Percentiles rank a stretch among this genome's conserved stretches.
Evolutionary conservation across 2,797 vertebrate species (phyloP).

Genomic region (Microctenopoma stevenorrisi): DNA sequence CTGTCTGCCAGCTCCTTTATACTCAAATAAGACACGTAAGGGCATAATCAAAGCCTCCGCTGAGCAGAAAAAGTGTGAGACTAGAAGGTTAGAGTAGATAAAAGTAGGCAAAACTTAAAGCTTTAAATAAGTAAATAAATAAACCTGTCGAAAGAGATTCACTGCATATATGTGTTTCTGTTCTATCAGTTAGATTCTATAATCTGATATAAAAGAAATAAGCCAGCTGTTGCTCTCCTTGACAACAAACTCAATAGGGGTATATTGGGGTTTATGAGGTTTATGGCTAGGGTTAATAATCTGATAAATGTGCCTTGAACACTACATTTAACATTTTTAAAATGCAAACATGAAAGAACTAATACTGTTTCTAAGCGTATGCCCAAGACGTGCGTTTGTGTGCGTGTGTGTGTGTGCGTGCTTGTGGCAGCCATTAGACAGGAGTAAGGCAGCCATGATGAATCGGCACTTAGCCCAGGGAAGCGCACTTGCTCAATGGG

Average conservation of each 20-base stretch:
- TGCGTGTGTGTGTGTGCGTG: slow-evolving; percentile 35
- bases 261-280: slow-evolving; percentile 46
- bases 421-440: slow-evolving; percentile 77
- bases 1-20: slow-evolving; percentile 64
- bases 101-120: slow-evolving; percentile 24
- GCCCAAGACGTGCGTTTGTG: slow-evolving; percentile 35
- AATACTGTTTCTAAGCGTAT: slow-evolving; percentile 26
- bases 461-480: slow-evolving; percentile 82
- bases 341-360: slow-evolving; percentile 49
- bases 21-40: slow-evolving; percentile 53
- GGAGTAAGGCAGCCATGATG: slow-evolving; percentile 82
- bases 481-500: slow-evolving; percentile 83
- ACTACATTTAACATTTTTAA: slow-evolving; percentile 56
- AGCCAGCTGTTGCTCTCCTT: slow-evolving; percentile 13
- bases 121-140: slow-evolving; percentile 9
- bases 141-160: neutral
- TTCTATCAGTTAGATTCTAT: slow-evolving; percentile 16
- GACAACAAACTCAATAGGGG: slow-evolving; percentile 38
- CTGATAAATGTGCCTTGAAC: slow-evolving; percentile 51
- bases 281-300: slow-evolving; percentile 54
- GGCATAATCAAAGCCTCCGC: slow-evolving; percentile 45
- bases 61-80: slow-evolving; percentile 17
- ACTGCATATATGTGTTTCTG: slow-evolving; percentile 6
- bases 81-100: slow-evolving; percentile 29
- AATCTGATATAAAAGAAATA: slow-evolving; percentile 15